phyloP scores from a whole-genome alignment of 2,888 invertebrate species.

The Colletes collaris region DNA sequence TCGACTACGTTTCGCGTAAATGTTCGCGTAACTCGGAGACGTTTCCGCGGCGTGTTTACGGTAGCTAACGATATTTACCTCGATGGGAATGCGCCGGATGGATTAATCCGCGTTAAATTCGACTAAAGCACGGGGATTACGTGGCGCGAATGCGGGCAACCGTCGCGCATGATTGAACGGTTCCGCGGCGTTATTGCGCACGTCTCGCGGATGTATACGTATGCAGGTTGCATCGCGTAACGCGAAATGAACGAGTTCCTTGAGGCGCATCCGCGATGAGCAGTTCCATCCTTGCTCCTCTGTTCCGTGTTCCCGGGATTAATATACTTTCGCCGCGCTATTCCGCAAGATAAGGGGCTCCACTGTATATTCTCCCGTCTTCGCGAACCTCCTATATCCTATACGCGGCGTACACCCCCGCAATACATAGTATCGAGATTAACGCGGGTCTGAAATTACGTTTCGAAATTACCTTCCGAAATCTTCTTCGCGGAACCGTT shows the following conservation, averaged over 20 bases:
- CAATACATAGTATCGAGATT: not conserved
- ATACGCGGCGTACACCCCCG: not conserved
- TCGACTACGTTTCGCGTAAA: no score
- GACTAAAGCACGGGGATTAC: constrained; percentile 33
- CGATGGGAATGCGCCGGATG: constrained; percentile 13
- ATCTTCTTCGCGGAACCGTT: not conserved
- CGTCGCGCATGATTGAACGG: constrained; percentile 57
- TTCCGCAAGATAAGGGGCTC: not conserved
- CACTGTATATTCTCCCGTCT: not conserved
- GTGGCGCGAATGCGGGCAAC: constrained; percentile 45
- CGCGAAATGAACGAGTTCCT: constrained; percentile 64
- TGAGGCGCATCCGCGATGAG: constrained; percentile 67
- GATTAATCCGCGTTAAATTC: constrained; percentile 49
- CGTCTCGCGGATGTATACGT: constrained; percentile 29
- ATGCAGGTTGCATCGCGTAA: constrained; percentile 51
- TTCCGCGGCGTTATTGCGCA: constrained; percentile 42
- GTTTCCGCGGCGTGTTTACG: constrained; percentile 6
- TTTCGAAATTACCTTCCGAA: not conserved
- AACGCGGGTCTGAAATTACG: constrained; percentile 9
- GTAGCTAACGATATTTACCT: constrained; percentile 12
- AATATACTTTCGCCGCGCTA: constrained; percentile 1
- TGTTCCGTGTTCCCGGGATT: constrained; percentile 1
- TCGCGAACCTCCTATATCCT: no score
- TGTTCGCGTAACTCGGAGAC: not conserved
- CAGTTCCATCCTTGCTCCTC: not conserved